A percentile compares a stretch with the other conserved stretches of the same genome.
These are phyloP conservation scores for Parascotia fuliginaria DNA, from an alignment of 2,888 invertebrate species.

Conservation along the genomic window DNA sequence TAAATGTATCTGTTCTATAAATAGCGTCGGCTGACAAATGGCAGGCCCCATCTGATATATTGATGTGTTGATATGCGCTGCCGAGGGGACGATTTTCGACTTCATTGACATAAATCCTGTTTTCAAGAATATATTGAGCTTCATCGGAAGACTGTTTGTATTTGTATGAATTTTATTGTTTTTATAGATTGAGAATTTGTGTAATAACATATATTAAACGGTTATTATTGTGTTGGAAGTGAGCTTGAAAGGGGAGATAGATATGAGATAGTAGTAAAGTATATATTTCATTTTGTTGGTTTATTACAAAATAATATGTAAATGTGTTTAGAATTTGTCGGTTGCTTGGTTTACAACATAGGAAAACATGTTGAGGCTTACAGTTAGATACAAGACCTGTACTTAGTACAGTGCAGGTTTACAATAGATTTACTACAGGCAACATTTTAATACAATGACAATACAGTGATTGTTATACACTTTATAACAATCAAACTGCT, in stretches of 20 bases:
- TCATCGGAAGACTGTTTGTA: constrained; percentile 44
- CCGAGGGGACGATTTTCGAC: constrained; percentile 55
- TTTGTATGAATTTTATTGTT: constrained; percentile 43
- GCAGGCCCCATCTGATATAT: constrained; percentile 64
- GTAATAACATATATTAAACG: constrained; percentile 31
- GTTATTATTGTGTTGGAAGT: constrained; percentile 23
- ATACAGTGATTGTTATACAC: no score
- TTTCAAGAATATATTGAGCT: constrained; percentile 53
- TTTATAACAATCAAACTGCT: no score
- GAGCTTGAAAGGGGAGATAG: constrained; percentile 8
- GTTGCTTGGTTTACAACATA: no score
- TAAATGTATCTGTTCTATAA: constrained; percentile 55
- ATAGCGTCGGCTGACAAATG: constrained; percentile 65
- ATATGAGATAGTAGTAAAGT: no score
- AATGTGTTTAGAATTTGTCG: no score
- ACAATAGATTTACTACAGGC: no score
- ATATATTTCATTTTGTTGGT: no score
- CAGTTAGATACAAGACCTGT: no score
- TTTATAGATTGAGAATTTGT: constrained; percentile 35
- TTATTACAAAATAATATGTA: no score
- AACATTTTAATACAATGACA: no score
- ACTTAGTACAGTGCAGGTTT: no score
- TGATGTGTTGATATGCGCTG: constrained; percentile 65
- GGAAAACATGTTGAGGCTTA: no score
- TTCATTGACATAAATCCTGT: constrained; percentile 59